These are phyloP conservation scores for Pteropus alecto DNA, from an alignment of 2,113 vertebrate species.

Conservation along the genomic window DNA sequence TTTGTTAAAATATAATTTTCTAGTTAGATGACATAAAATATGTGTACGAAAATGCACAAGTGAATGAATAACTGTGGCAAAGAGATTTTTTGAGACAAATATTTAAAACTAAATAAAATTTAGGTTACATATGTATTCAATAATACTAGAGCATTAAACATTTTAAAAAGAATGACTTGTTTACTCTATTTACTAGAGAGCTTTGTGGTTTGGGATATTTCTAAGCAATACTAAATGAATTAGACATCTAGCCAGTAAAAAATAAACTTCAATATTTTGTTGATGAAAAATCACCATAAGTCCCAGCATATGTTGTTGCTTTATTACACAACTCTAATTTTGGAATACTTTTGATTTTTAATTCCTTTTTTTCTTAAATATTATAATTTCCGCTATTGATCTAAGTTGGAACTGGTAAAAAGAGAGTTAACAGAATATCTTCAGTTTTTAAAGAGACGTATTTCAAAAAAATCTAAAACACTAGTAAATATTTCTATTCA, in stretches of 20 bases:
- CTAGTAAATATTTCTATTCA: not conserved
- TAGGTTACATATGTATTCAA: not conserved
- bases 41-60: not conserved
- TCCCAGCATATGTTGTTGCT: not conserved
- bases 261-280: not conserved
- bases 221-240: not conserved
- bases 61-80: not conserved
- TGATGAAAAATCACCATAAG: not conserved
- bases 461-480: not conserved
- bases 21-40: constrained; percentile 39
- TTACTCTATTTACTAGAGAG: not conserved
- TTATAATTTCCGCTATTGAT: not conserved
- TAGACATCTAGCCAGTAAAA: not conserved
- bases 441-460: not conserved
- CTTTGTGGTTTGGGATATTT: not conserved
- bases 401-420: not conserved
- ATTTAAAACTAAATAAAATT: constrained; percentile 5
- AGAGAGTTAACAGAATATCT: not conserved
- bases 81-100: not conserved
- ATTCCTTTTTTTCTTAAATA: not conserved
- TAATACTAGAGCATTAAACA: not conserved
- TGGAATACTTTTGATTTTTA: not conserved
- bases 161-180: not conserved
- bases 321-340: not conserved
- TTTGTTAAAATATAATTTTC: constrained; percentile 55